Evolutionary conservation across 1,140 invertebrate genomes (phyloP), one percentile per base, ranked within the genome.

Genomic region (Cataglyphis hispanica): DNA sequence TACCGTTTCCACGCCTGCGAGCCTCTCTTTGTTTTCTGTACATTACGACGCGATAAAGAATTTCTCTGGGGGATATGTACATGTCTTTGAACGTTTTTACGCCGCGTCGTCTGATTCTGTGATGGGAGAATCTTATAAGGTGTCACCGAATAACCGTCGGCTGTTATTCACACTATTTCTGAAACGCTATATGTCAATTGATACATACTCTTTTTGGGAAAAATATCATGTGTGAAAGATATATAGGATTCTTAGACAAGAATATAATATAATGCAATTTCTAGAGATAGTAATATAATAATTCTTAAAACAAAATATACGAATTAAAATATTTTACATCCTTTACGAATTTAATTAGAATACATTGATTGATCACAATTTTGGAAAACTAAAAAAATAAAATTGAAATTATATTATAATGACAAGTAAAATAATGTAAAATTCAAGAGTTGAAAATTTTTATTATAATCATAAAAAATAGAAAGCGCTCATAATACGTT

Each of bases 21-120:
- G 25, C n/a, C 46, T 76, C 61, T 34, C 64, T 83, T 83, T 83
- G 67, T 83, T 72, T 83, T 83, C 53, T 83, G 64, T 58, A 53
- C 43, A 80, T 66, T 80, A 74, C 56, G 27, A 83, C 37, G 78
- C 67, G 53, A 83, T 83, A 83, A 83, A 83, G 78, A 74, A 83
- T 83, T 83, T 74, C 56, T 83, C 40, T 37, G 13, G 1, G 37
- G 19, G 22, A 46, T 83, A 66, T 27, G 37, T 83, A 34, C 50
- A 64, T 77, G 66, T 58, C 75, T 87, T 85, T 58, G 43, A 76
- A 16, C 31, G 11, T 77, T 84, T 84, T 77, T 84, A 77, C 25
- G 31, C 50, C 53, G 8, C 27, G 31, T 64, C 56, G 13, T 2
- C 4, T 27, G 37, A 60, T 19, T 70, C 25, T 69, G 5, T 63